Evolutionary conservation across 1,140 invertebrate species (phyloP).

Genomic region (Oryctes rhinoceros): DNA sequence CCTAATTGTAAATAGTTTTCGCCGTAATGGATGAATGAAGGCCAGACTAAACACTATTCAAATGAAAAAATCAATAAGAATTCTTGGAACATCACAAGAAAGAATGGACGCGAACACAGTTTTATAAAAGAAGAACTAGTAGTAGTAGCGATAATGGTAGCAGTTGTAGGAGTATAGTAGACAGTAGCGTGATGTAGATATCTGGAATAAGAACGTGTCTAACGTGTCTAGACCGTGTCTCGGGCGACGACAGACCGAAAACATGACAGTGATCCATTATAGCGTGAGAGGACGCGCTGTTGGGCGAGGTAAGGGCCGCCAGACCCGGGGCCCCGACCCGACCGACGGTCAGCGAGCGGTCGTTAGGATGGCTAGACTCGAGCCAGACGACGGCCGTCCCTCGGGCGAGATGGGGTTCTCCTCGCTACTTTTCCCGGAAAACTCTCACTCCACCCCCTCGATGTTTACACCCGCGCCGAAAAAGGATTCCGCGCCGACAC

Average conservation of each 20-base stretch:
- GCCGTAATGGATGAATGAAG: no score
- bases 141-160: not conserved
- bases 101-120: no score
- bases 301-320: conserved; percentile 54
- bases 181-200: not conserved
- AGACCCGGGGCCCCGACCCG: conserved; percentile 46
- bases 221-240: conserved; percentile 31
- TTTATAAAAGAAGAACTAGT: no score
- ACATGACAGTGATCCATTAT: conserved; percentile 54
- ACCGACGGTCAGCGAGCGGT: conserved; percentile 47
- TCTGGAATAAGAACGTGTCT: conserved; percentile 19
- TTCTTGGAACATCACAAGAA: no score
- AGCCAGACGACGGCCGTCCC: conserved; percentile 46
- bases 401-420: conserved; percentile 43
- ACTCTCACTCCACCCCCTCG: conserved; percentile 1
- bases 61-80: no score
- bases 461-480: conserved; percentile 33
- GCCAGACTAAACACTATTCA: no score
- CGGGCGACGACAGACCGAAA: conserved; percentile 43
- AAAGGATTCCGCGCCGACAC: conserved; percentile 11
- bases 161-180: not conserved
- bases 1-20: no score
- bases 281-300: conserved; percentile 48
- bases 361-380: conserved; percentile 49
- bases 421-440: conserved; percentile 42